Conservation (phyloP, 2,888 invertebrate genomes). For the Asteroscopus sphinx region DNA sequence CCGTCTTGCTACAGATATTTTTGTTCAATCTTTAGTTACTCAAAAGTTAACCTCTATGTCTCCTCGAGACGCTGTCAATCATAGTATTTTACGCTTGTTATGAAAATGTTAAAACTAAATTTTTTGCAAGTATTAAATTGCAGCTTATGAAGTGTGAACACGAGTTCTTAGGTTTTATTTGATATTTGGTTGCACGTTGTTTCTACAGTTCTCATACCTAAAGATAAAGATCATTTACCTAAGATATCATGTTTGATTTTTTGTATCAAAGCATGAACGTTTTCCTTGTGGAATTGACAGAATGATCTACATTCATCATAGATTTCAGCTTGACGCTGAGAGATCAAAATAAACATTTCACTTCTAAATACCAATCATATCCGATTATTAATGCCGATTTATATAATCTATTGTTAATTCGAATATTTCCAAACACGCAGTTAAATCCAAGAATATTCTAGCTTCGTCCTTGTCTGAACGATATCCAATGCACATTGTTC, state of each 20-base stretch:
- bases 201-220: slow-evolving; percentile 10
- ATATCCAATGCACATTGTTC: slow-evolving; percentile 39
- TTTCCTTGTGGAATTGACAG: neutral
- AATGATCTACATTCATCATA: neutral
- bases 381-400: neutral
- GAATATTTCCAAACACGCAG: neutral
- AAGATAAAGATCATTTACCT: too few relatives aligned
- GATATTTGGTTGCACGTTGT: slow-evolving; percentile 16
- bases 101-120: slow-evolving; percentile 30
- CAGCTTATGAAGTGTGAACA: slow-evolving; percentile 31
- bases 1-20: slow-evolving; percentile 26
- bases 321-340: neutral
- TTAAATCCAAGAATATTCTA: slow-evolving; percentile 5
- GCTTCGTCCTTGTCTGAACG: slow-evolving; percentile 7
- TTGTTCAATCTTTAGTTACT: slow-evolving; percentile 36
- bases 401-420: neutral
- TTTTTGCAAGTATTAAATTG: slow-evolving; percentile 42
- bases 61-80: slow-evolving; percentile 55
- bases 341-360: neutral
- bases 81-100: slow-evolving; percentile 45
- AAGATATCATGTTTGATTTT: slow-evolving; percentile 16
- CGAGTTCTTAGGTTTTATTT: slow-evolving; percentile 27
- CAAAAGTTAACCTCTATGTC: slow-evolving; percentile 50
- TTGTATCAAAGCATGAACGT: slow-evolving; percentile 6
- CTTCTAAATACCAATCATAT: neutral